These are phyloP conservation scores for Thalassophryne amazonica DNA, from an alignment of 2,797 vertebrate genomes.

Conservation along the genomic window DNA sequence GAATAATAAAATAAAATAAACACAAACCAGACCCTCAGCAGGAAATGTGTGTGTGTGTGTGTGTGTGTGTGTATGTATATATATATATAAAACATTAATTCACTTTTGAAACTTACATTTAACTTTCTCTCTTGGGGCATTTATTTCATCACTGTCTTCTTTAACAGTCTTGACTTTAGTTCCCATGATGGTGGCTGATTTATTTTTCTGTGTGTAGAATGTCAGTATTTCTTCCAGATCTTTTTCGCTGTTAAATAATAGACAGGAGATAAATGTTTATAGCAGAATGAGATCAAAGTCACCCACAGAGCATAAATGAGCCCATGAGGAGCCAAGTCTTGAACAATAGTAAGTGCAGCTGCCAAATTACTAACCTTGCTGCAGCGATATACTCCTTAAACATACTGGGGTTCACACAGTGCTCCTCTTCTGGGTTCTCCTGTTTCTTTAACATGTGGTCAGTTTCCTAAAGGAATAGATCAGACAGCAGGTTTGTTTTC, in stretches of 20 bases:
- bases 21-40: conserved; percentile 37
- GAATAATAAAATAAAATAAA: conserved; percentile 45
- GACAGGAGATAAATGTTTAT: conserved; percentile 33
- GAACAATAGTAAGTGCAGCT: conserved; percentile 13
- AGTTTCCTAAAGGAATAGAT: conserved; percentile 82
- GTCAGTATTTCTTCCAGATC: conserved; percentile 95
- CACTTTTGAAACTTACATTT: conserved; percentile 70
- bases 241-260: conserved; percentile 81
- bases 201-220: conserved; percentile 93
- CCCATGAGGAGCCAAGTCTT: conserved; percentile 1
- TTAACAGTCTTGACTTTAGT: conserved; percentile 72
- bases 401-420: conserved; percentile 79
- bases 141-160: conserved; percentile 44
- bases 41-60: too few relatives aligned
- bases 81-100: conserved; percentile 46
- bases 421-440: conserved; percentile 75
- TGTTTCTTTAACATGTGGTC: conserved; percentile 82
- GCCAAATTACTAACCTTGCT: conserved; percentile 82
- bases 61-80: not conserved
- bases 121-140: conserved; percentile 57
- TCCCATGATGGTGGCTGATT: conserved; percentile 88
- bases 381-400: conserved; percentile 87
- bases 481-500: not conserved
- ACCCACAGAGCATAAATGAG: conserved; percentile 21
- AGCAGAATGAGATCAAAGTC: conserved; percentile 31